Evolutionary conservation across 2,113 vertebrate species (phyloP).

Genomic region (Hydrolagus affinis): DNA sequence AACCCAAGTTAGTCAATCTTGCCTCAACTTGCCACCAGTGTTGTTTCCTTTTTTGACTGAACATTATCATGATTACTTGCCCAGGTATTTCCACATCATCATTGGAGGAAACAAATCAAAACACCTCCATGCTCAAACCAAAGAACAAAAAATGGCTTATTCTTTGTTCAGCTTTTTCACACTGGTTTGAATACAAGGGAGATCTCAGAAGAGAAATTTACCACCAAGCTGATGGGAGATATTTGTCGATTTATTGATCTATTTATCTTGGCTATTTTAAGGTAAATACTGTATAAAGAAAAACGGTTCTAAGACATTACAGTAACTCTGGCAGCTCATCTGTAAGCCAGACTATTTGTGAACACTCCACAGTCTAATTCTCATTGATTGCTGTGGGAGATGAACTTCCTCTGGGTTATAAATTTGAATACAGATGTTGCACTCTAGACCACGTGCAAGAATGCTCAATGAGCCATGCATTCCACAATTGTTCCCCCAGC

Average conservation of each 20-base stretch:
- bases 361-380: not conserved
- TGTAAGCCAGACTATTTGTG: not conserved
- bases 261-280: not conserved
- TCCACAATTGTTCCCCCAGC: not conserved
- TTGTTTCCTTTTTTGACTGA: too few species aligned
- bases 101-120: not conserved
- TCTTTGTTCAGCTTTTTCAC: not conserved
- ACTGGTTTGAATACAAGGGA: not conserved
- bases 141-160: not conserved
- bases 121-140: not conserved
- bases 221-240: not conserved
- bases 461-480: not conserved
- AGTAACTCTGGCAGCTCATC: not conserved
- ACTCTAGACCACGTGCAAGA: not conserved
- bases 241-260: not conserved
- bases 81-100: not conserved
- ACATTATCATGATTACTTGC: too few species aligned
- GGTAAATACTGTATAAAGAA: not conserved
- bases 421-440: not conserved
- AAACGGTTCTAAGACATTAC: too few species aligned
- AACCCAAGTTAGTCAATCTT: too few species aligned
- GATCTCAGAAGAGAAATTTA: not conserved
- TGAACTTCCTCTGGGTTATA: conserved; percentile 2
- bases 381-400: not conserved
- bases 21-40: too few species aligned